Conservation (phyloP, 2,888 invertebrate genomes). For the Formica aserva region DNA sequence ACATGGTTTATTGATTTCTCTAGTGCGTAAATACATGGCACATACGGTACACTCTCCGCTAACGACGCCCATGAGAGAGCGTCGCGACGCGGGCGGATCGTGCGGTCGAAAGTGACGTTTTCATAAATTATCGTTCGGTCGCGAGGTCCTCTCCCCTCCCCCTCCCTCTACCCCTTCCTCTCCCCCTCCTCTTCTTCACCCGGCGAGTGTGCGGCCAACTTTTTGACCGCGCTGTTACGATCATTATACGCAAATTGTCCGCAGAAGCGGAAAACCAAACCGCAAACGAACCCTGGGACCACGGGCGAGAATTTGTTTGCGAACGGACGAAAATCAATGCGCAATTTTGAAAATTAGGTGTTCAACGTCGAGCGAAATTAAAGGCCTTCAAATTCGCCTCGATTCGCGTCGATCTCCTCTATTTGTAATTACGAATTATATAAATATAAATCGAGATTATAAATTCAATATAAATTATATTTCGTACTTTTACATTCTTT, state of each 20-base stretch:
- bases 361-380: neutral
- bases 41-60: constrained; percentile 63
- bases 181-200: neutral
- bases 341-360: constrained; percentile 23
- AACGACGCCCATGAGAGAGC: constrained; percentile 71
- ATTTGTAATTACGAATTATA: neutral
- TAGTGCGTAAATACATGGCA: constrained; percentile 75
- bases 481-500: neutral
- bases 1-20: constrained; percentile 80
- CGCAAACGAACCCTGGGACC: constrained; percentile 24
- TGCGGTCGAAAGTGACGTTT: constrained; percentile 60
- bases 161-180: no score
- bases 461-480: constrained; percentile 1
- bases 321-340: constrained; percentile 16
- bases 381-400: neutral
- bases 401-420: neutral
- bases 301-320: constrained; percentile 20
- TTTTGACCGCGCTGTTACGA: constrained; percentile 40
- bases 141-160: neutral
- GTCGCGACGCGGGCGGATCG: constrained; percentile 53
- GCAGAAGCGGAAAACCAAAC: constrained; percentile 40
- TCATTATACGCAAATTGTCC: constrained; percentile 53
- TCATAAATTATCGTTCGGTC: constrained; percentile 64
- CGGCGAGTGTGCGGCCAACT: constrained; percentile 30
- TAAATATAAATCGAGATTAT: neutral